Percentiles rank a stretch among this genome's conserved stretches.
Conservation (phyloP, 2,113 vertebrate species). For the Channa maculata region DNA sequence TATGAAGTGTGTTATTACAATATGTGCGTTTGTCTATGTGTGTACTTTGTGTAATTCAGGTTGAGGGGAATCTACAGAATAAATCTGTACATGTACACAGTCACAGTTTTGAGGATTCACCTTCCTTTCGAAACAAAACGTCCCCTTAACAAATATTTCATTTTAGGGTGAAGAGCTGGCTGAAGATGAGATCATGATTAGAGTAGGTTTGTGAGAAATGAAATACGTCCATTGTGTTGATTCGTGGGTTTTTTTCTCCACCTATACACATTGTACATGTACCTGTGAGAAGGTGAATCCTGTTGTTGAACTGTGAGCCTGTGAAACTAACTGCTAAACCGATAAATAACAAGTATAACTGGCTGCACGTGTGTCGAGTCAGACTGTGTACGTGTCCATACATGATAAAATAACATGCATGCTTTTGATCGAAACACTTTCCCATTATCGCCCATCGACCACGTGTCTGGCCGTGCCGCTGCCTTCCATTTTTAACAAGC, state of each 20-base stretch:
- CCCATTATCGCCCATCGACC: not conserved
- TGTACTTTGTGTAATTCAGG: too few relatives aligned
- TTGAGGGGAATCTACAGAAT: too few relatives aligned
- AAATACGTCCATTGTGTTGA: too few relatives aligned
- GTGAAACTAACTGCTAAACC: not conserved
- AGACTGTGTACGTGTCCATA: not conserved
- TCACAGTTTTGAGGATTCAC: too few relatives aligned
- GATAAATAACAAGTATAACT: not conserved
- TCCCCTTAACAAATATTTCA: too few relatives aligned
- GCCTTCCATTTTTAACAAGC: slow-evolving; percentile 63
- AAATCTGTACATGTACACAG: too few relatives aligned
- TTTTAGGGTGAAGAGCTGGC: too few relatives aligned
- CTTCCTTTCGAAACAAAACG: too few relatives aligned
- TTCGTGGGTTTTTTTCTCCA: not conserved
- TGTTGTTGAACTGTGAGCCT: not conserved
- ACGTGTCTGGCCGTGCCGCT: not conserved
- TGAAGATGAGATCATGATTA: too few relatives aligned
- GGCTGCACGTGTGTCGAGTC: not conserved
- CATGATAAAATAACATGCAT: not conserved
- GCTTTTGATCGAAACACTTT: not conserved
- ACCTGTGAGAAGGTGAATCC: not conserved
- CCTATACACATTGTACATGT: not conserved
- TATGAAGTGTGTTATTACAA: too few relatives aligned
- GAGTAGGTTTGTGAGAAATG: too few relatives aligned
- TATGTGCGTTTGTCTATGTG: too few relatives aligned